phyloP scores from a whole-genome alignment of 2,797 vertebrate genomes.

The Sarcophilus harrisii region DNA sequence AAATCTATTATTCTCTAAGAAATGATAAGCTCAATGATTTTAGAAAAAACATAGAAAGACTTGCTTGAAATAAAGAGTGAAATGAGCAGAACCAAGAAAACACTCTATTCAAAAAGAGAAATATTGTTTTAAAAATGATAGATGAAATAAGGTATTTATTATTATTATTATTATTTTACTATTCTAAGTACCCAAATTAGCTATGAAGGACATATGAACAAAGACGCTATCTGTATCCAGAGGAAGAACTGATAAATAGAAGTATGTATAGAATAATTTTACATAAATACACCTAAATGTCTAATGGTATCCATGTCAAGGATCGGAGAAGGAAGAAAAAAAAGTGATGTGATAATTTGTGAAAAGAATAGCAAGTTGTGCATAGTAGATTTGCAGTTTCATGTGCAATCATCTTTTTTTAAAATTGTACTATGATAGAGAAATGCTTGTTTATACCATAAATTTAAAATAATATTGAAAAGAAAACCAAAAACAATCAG shows the following conservation, averaged over 20 bases:
- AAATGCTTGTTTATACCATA: background rate
- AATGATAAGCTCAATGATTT: background rate
- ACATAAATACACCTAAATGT: background rate
- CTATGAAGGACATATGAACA: background rate
- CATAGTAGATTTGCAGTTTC: background rate
- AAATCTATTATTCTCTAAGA: background rate
- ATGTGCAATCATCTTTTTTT: background rate
- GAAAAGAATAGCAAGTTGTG: background rate
- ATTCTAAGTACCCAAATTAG: background rate
- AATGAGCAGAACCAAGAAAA: background rate
- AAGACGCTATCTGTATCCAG: background rate
- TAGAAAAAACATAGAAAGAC: background rate
- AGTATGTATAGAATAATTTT: background rate
- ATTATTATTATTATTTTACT: background rate
- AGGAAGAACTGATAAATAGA: background rate
- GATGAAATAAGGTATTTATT: no score
- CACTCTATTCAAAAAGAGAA: background rate
- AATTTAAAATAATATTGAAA: background rate
- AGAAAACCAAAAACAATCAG: background rate
- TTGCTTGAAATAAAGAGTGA: background rate
- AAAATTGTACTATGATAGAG: background rate
- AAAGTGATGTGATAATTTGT: background rate
- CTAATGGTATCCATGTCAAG: background rate
- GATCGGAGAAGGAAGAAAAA: background rate
- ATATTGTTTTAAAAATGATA: background rate